Conservation (phyloP, 1,140 invertebrate genomes). For the Hestina assimilis region DNA sequence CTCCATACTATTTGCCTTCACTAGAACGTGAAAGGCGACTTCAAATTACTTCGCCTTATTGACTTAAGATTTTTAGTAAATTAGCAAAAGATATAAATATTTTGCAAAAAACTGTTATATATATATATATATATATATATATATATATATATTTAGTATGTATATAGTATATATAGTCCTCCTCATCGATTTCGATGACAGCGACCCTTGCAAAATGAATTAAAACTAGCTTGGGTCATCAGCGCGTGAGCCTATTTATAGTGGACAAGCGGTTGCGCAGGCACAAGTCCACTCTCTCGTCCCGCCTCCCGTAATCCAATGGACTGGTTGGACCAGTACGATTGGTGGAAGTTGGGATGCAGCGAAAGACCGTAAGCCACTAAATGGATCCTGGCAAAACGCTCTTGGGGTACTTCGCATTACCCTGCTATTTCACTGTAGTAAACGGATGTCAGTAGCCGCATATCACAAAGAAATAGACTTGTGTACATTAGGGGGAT, state of each 20-base stretch:
- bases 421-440: background rate
- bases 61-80: conserved; percentile 11
- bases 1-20: conserved; percentile 18
- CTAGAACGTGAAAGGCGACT: conserved; percentile 15
- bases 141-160: too few relatives aligned
- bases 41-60: conserved; percentile 21
- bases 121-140: too few relatives aligned
- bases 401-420: background rate
- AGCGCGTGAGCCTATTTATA: conserved; percentile 17
- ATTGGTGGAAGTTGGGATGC: background rate
- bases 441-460: too few relatives aligned
- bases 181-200: too few relatives aligned
- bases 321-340: background rate
- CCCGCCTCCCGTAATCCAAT: background rate
- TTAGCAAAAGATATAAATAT: background rate
- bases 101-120: background rate
- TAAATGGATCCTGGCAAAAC: background rate
- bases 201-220: too few relatives aligned
- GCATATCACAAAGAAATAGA: background rate
- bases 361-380: background rate
- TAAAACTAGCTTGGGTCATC: background rate
- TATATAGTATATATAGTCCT: too few relatives aligned
- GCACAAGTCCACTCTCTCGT: conserved; percentile 16
- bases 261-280: conserved; percentile 16
- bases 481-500: background rate